These are phyloP conservation scores for Gymnobelideus leadbeateri DNA, from an alignment of 2,113 vertebrate genomes.

Conservation along the genomic window DNA sequence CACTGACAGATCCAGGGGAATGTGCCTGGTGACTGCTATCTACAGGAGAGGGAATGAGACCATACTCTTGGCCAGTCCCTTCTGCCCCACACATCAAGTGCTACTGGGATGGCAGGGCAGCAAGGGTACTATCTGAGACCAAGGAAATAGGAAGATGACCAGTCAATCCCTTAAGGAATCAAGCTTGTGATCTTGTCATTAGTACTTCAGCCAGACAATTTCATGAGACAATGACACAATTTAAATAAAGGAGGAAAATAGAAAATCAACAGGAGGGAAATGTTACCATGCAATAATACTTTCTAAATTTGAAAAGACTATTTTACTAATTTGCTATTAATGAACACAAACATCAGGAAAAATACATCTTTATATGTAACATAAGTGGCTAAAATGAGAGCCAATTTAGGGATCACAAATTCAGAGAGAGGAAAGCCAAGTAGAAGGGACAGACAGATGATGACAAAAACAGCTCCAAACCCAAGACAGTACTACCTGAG, in stretches of 20 bases:
- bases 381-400: slow-evolving; percentile 25
- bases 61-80: not conserved
- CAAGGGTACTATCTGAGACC: not conserved
- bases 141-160: not conserved
- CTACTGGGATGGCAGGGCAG: not conserved
- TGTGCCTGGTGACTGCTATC: not conserved
- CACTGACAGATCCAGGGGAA: not conserved
- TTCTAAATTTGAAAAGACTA: not conserved
- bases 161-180: not conserved
- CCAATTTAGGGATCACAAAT: slow-evolving; percentile 31
- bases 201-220: not conserved
- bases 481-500: slow-evolving; percentile 87
- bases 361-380: slow-evolving; percentile 9
- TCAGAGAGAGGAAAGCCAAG: slow-evolving; percentile 19
- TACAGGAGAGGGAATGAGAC: not conserved
- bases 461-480: not conserved
- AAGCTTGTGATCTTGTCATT: not conserved
- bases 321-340: not conserved
- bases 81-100: not conserved
- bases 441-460: not conserved
- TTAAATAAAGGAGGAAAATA: slow-evolving; percentile 54
- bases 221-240: not conserved
- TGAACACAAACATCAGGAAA: slow-evolving; percentile 53
- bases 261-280: slow-evolving; percentile 7
- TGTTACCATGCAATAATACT: not conserved